Evolutionary conservation across 2,888 invertebrate genomes (phyloP).

Genomic region (Nemoura dubitans): DNA sequence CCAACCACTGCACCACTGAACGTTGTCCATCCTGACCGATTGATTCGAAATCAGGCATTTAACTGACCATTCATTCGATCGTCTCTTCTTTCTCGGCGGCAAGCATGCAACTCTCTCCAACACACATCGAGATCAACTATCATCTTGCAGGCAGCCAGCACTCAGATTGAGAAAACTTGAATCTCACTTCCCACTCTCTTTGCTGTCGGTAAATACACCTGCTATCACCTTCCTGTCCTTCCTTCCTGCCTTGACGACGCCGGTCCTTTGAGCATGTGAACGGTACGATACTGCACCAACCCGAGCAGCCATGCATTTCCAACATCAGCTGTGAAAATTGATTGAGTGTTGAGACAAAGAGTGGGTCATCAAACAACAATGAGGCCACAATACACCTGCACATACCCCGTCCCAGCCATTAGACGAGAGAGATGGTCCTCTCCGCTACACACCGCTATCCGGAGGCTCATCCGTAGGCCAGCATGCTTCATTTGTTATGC

Average conservation of each 20-base stretch:
- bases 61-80: slow-evolving; percentile 36
- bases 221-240: slow-evolving; percentile 17
- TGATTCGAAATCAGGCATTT: slow-evolving; percentile 29
- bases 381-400: slow-evolving; percentile 1
- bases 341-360: slow-evolving; percentile 5
- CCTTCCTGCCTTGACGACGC: not conserved
- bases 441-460: not conserved
- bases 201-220: slow-evolving; percentile 34
- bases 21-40: slow-evolving; percentile 17
- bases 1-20: not conserved
- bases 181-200: slow-evolving; percentile 35
- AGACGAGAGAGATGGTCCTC: not conserved
- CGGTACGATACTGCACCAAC: slow-evolving; percentile 3
- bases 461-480: not conserved
- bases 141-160: not conserved
- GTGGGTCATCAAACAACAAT: slow-evolving; percentile 23
- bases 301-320: not conserved
- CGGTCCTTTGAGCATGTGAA: not conserved
- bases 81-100: not conserved
- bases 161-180: not conserved
- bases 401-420: slow-evolving; percentile 3
- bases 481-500: not conserved
- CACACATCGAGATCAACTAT: slow-evolving; percentile 24
- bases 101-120: slow-evolving; percentile 26
- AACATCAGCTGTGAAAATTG: slow-evolving; percentile 13